phyloP scores from a whole-genome alignment of 2,888 invertebrate genomes.

The Eupithecia insigniata region DNA sequence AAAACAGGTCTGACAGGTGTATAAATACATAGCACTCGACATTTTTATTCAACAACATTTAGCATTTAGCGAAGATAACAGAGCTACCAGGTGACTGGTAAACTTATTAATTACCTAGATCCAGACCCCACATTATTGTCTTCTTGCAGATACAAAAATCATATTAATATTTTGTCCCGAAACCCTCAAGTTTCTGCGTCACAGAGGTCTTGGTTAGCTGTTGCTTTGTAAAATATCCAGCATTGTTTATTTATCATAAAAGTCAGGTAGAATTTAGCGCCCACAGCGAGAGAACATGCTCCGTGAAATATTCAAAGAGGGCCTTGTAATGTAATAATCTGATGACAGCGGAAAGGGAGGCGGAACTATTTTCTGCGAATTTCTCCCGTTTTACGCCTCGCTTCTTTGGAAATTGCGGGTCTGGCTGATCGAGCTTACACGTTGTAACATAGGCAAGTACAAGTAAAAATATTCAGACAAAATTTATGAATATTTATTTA shows the following conservation, averaged over 20 bases:
- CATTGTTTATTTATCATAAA: not conserved
- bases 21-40: too few species aligned
- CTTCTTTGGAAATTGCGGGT: constrained; percentile 9
- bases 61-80: not conserved
- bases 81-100: not conserved
- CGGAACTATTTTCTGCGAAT: constrained; percentile 35
- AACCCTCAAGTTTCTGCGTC: not conserved
- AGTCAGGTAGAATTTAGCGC: not conserved
- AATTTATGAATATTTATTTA: too few species aligned
- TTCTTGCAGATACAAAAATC: not conserved
- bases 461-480: too few species aligned
- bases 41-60: too few species aligned
- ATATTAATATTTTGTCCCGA: not conserved
- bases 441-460: not conserved
- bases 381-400: constrained; percentile 29
- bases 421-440: not conserved
- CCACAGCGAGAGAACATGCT: not conserved
- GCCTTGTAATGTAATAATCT: constrained; percentile 39
- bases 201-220: not conserved
- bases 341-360: constrained; percentile 37
- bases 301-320: constrained; percentile 36
- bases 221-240: not conserved
- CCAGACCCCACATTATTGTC: not conserved
- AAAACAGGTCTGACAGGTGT: too few species aligned
- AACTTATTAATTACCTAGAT: not conserved